Percentiles rank a stretch among this genome's conserved stretches.
These are phyloP conservation scores for Ctenochaetus hawaiiensis DNA, from an alignment of 2,797 vertebrate genomes.

Conservation along the genomic window DNA sequence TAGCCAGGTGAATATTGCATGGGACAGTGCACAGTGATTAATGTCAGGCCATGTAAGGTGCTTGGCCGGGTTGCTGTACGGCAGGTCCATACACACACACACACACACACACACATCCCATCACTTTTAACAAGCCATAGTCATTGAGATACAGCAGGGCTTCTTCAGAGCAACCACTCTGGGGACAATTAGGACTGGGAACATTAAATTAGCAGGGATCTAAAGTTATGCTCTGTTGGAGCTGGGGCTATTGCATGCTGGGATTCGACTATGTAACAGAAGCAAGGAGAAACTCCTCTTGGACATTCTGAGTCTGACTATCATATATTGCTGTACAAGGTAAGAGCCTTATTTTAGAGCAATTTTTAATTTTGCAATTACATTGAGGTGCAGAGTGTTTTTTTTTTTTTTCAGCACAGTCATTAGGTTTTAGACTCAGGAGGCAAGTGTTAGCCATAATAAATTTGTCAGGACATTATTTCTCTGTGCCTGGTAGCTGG, in stretches of 20 bases:
- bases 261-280: constrained; percentile 45
- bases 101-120: constrained; percentile 34
- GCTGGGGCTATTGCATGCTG: constrained; percentile 52
- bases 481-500: constrained; percentile 42
- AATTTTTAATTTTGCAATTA: constrained; percentile 32
- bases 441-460: constrained; percentile 59
- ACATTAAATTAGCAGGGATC: constrained; percentile 78
- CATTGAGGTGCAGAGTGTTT: background rate
- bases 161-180: constrained; percentile 68
- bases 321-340: constrained; percentile 16
- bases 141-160: constrained; percentile 68
- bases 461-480: constrained; percentile 63
- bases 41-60: constrained; percentile 77
- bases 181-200: constrained; percentile 76
- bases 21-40: constrained; percentile 77
- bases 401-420: constrained; percentile 31
- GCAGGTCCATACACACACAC: constrained; percentile 40
- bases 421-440: constrained; percentile 47
- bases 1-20: constrained; percentile 78
- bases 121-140: constrained; percentile 67
- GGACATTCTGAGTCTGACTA: constrained; percentile 21
- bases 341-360: constrained; percentile 38
- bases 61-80: constrained; percentile 46
- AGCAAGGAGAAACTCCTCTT: constrained; percentile 37
- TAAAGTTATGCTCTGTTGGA: constrained; percentile 67